Evolutionary conservation across 2,888 invertebrate genomes (phyloP).

Genomic region (Himalopsyche japonica): DNA sequence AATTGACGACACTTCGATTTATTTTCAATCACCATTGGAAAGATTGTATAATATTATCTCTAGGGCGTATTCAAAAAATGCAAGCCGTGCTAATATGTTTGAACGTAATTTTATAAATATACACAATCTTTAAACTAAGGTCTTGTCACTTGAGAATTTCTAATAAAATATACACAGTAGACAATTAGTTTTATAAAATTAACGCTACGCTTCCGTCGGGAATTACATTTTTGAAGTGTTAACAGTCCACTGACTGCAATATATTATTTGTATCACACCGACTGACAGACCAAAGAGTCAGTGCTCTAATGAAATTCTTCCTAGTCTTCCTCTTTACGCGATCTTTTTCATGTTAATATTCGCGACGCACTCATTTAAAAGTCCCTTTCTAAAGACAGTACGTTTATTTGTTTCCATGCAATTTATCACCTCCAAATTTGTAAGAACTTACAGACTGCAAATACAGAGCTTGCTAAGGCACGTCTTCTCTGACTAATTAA

Average conservation of each 20-base stretch:
- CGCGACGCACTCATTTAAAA: conserved; percentile 2
- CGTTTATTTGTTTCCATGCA: conserved; percentile 8
- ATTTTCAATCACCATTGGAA: too few relatives aligned
- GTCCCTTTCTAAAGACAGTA: neutral
- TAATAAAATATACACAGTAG: too few relatives aligned
- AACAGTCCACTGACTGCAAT: neutral
- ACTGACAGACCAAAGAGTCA: neutral
- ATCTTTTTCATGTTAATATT: conserved; percentile 20
- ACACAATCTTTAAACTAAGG: too few relatives aligned
- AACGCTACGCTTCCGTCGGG: neutral
- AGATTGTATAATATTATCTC: too few relatives aligned
- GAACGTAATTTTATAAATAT: too few relatives aligned
- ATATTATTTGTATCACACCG: neutral
- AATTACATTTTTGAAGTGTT: neutral
- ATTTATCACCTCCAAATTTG: conserved; percentile 10
- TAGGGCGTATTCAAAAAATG: too few relatives aligned
- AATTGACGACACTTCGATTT: too few relatives aligned
- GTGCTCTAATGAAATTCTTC: conserved; percentile 19
- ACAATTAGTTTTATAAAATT: too few relatives aligned
- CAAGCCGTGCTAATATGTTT: too few relatives aligned
- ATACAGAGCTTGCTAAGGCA: neutral
- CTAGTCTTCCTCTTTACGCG: neutral
- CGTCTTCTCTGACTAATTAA: conserved; percentile 12
- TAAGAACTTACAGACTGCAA: conserved; percentile 3
- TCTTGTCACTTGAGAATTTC: too few relatives aligned